These are phyloP conservation scores for Ceratina australensis DNA, from an alignment of 1,140 invertebrate genomes.

Conservation along the genomic window DNA sequence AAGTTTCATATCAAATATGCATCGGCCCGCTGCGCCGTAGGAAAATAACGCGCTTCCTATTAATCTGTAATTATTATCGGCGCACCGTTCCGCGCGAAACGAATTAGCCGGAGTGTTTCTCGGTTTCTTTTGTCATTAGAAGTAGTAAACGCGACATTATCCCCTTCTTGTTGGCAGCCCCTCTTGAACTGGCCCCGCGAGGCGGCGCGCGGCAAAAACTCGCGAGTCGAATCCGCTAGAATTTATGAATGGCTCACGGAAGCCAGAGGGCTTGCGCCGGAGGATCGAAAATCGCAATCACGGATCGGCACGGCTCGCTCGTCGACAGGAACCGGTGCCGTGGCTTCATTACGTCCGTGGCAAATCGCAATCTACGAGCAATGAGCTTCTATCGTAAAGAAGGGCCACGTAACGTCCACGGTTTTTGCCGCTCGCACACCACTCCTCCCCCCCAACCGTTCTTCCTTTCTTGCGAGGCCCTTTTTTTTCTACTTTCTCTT, in stretches of 20 bases:
- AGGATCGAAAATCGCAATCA: conserved; percentile 28
- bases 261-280: background rate
- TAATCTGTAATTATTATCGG: too few relatives aligned
- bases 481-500: conserved; percentile 27
- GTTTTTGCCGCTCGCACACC: conserved; percentile 66
- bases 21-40: background rate
- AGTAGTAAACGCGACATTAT: background rate
- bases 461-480: conserved; percentile 17
- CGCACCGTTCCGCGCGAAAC: too few relatives aligned
- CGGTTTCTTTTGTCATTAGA: background rate
- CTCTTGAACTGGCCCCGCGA: background rate
- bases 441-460: conserved; percentile 26
- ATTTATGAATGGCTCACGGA: conserved; percentile 11
- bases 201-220: conserved; percentile 31
- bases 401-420: conserved; percentile 69
- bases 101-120: too few relatives aligned
- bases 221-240: conserved; percentile 16
- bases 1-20: conserved; percentile 23
- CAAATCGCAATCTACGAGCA: conserved; percentile 79
- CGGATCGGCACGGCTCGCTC: conserved; percentile 10
- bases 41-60: too few relatives aligned
- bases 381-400: conserved; percentile 72
- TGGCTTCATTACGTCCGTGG: conserved; percentile 77
- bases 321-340: conserved; percentile 57
- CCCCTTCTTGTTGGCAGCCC: too few relatives aligned